These are phyloP conservation scores for Epizoanthus illoricatus DNA, from an alignment of 92 coral and sea anemone genomes.

Conservation along the genomic window DNA sequence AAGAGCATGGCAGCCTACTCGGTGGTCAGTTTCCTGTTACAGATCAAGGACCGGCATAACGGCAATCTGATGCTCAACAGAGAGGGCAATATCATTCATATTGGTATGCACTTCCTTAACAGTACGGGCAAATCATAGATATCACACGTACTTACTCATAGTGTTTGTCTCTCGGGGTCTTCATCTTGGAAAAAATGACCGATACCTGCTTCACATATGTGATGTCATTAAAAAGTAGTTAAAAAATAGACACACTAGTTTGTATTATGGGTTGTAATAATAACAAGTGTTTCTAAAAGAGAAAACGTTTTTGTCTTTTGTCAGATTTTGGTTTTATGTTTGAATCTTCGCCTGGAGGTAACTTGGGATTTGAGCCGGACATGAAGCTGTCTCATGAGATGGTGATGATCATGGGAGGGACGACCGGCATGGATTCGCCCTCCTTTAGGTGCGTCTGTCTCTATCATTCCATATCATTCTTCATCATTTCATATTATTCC, in stretches of 20 bases:
- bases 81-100: conserved; percentile 94
- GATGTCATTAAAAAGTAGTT: too few species aligned
- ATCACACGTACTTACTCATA: neutral
- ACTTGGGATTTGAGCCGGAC: conserved; percentile 98
- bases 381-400: conserved; percentile 98
- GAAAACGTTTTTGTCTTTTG: neutral
- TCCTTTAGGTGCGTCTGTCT: conserved; percentile 71
- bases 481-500: too few species aligned
- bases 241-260: too few species aligned
- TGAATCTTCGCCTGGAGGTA: conserved; percentile 99
- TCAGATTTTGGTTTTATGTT: conserved; percentile 99
- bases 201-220: too few species aligned
- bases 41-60: conserved; percentile 97
- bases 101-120: conserved; percentile 55
- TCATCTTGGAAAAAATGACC: too few species aligned
- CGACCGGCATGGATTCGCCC: conserved; percentile 85
- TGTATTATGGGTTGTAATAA: neutral
- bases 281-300: neutral
- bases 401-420: conserved; percentile 99
- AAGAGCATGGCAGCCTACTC: conserved; percentile 99
- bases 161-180: too few species aligned
- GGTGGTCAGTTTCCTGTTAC: conserved; percentile 94
- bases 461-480: too few species aligned
- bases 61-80: conserved; percentile 97
- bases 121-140: neutral